Evolutionary conservation across 2,888 invertebrate genomes (phyloP), one percentile per base, ranked within the genome.

Genomic region (Tinea trinotella): DNA sequence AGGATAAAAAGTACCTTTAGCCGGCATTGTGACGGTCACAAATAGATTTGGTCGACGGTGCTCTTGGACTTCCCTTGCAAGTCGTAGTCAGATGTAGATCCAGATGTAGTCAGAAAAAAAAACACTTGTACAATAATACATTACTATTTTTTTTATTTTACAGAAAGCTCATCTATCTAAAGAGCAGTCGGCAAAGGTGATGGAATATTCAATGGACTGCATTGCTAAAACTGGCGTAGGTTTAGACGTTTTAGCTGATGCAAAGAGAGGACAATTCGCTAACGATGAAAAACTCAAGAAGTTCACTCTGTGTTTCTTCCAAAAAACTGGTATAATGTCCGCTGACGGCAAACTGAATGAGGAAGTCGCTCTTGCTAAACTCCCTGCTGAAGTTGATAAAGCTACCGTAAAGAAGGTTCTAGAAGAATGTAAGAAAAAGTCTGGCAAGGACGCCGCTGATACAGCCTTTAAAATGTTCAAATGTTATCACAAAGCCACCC

Each of bases 291-390:
- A 60, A 0, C 58, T 87, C 0, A 86, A 86, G 59, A 78, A 82
- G 46, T 86, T 85, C 58, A 66, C 74, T 0, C 64, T 80, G 0
- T 88, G 88, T 61, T 77, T 87, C 68, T 79, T 85, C 64, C 66
- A 81, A 56, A 85, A 82, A 57, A 65, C 80, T 1, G 76, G 74
- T 1, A 70, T 85, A 1, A 49, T 82, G 0, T 63, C 64, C 12
- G 44, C 59, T 0, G 74, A 78, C 46, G 83, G 76, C 0, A 76
- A 83, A 53, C 58, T 87, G 10, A 83, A 86, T 18, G 70, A 76
- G 0, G 86, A 84, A 3, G 70, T 65, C 0, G 74, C 87, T 1
- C 57, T 82, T 7, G 59, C 74, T 0, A 84, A 85, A 58, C 49
- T 87, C 0, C 81, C 84, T 0, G 57, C 70, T 1, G 80, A 77